Conservation (phyloP, 2,113 vertebrate genomes). For the Callipepla squamata region DNA sequence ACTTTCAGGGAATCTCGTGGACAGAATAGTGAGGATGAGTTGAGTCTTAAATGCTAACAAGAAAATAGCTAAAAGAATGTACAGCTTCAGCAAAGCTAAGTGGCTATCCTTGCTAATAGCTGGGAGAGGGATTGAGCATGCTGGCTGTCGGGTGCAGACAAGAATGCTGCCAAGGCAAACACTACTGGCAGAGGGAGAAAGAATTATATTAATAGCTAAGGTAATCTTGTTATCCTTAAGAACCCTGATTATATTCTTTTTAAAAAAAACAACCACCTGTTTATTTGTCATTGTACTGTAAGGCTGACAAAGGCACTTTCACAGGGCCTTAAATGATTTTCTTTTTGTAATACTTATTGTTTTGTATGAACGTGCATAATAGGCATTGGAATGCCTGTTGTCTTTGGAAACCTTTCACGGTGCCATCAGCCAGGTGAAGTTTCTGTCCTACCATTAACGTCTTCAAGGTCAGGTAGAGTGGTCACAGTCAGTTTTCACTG, state of each 20-base stretch:
- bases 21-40: constrained; percentile 33
- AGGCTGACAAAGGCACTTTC: constrained; percentile 8
- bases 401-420: background rate
- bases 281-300: background rate
- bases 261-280: background rate
- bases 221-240: constrained; percentile 23
- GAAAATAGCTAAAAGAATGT: constrained; percentile 30
- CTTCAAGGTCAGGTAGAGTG: constrained; percentile 24
- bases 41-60: constrained; percentile 62
- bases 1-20: constrained; percentile 46
- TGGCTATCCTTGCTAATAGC: constrained; percentile 44
- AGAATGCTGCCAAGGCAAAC: constrained; percentile 35
- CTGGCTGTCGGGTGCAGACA: constrained; percentile 28
- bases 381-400: background rate
- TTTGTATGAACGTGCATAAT: background rate
- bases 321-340: background rate
- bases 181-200: background rate
- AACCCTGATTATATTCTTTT: background rate
- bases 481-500: constrained; percentile 13
- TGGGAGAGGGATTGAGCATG: constrained; percentile 1
- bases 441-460: background rate
- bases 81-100: constrained; percentile 37
- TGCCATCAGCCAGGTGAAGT: background rate
- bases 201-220: constrained; percentile 17
- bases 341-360: background rate